A percentile compares a stretch with the other conserved stretches of the same genome.
phyloP scores from a whole-genome alignment of 2,113 vertebrate species.

The Percina caprodes region DNA sequence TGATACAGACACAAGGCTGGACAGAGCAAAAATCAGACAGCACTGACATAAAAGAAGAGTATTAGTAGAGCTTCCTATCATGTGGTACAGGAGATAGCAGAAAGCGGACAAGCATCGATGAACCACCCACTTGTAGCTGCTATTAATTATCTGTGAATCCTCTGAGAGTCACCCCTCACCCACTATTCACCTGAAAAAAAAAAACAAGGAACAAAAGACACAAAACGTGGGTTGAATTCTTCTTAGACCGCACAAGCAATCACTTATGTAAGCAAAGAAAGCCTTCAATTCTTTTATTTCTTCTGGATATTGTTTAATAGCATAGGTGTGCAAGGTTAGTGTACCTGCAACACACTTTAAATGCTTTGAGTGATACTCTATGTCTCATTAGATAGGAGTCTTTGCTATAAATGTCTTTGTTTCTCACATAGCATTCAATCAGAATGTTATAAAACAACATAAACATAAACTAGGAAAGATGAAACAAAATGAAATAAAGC shows the following conservation, averaged over 20 bases:
- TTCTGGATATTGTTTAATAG: constrained; percentile 31
- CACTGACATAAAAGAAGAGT: constrained; percentile 11
- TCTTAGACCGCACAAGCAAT: constrained; percentile 7
- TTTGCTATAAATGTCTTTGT: not conserved
- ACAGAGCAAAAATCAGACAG: constrained; percentile 1
- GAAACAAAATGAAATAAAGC: not conserved
- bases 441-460: not conserved
- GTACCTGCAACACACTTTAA: constrained; percentile 36
- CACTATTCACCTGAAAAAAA: constrained; percentile 32
- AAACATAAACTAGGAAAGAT: not conserved
- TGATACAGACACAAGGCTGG: not conserved
- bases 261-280: constrained; percentile 19
- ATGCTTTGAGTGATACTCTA: not conserved
- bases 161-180: constrained; percentile 25
- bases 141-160: constrained; percentile 65
- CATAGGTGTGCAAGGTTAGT: constrained; percentile 39
- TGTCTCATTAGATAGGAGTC: not conserved
- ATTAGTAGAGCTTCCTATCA: constrained; percentile 34
- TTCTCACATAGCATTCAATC: not conserved
- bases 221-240: constrained; percentile 37
- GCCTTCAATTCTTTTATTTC: constrained; percentile 44
- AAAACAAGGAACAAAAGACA: constrained; percentile 18
- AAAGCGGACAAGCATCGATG: constrained; percentile 43
- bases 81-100: constrained; percentile 30
- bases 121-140: constrained; percentile 41